Conservation (phyloP, 2,797 vertebrate genomes). For the Melanotaenia parkinsoni region DNA sequence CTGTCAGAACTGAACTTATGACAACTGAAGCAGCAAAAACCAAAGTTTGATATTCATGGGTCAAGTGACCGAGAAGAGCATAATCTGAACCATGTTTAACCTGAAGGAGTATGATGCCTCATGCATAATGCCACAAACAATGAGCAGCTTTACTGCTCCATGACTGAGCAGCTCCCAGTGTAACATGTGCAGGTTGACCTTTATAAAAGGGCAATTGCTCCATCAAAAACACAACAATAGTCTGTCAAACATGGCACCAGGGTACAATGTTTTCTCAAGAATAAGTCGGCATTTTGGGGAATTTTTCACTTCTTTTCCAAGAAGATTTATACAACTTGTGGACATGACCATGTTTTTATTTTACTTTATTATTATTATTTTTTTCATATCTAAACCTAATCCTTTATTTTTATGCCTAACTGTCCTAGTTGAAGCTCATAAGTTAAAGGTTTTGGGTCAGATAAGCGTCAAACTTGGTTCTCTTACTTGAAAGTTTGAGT, state of each 20-base stretch:
- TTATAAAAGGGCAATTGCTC: conserved; percentile 53
- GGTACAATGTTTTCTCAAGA: conserved; percentile 10
- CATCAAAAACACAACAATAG: conserved; percentile 4
- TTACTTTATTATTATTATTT: too few species aligned
- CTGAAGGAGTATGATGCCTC: conserved; percentile 39
- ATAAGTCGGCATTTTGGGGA: not conserved
- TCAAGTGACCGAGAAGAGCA: conserved; percentile 57
- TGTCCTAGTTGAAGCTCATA: not conserved
- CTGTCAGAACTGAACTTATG: conserved; percentile 29
- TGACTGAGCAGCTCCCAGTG: conserved; percentile 35
- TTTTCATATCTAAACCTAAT: not conserved
- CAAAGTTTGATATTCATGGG: conserved; percentile 31
- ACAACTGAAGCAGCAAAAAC: conserved; percentile 25
- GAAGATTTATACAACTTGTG: too few species aligned
- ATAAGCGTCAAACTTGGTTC: not conserved
- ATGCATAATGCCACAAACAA: conserved; percentile 39
- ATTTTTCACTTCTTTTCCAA: not conserved
- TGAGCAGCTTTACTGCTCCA: conserved; percentile 34
- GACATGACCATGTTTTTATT: too few species aligned
- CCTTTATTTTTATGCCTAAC: not conserved
- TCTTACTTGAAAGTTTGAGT: not conserved
- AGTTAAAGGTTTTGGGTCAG: not conserved
- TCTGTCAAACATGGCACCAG: conserved; percentile 2
- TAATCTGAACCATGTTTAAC: conserved; percentile 42
- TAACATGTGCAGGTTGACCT: conserved; percentile 50